A percentile compares a stretch with the other conserved stretches of the same genome.
These are phyloP conservation scores for Sycophila sp. DNA, from an alignment of 1,140 invertebrate genomes.

Conservation along the genomic window DNA sequence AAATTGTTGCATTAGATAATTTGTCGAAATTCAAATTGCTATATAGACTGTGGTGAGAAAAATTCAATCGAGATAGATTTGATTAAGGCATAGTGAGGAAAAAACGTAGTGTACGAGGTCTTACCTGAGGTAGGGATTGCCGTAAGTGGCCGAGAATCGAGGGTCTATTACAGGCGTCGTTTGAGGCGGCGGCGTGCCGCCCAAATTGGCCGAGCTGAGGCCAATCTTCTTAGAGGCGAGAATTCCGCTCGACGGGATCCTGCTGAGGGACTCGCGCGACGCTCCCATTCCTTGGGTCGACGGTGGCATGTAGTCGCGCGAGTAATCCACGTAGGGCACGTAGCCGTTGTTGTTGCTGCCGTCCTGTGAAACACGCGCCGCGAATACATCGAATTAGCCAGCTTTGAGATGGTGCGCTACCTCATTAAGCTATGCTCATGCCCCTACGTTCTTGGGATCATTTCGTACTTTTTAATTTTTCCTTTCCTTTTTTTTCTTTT, in stretches of 20 bases:
- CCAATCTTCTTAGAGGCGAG: constrained; percentile 70
- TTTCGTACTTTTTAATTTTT: too few relatives aligned
- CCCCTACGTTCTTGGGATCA: too few relatives aligned
- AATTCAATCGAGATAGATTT: too few relatives aligned
- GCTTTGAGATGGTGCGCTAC: too few relatives aligned
- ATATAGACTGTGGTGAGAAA: too few relatives aligned
- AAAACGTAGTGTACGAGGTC: too few relatives aligned
- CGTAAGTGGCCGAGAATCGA: constrained; percentile 87
- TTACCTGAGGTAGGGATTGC: constrained; percentile 84
- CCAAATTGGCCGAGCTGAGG: constrained; percentile 68
- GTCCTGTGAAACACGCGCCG: constrained; percentile 69
- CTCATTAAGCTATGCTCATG: too few relatives aligned
- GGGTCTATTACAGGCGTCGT: constrained; percentile 79
- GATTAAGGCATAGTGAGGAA: too few relatives aligned
- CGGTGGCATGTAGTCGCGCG: constrained; percentile 84
- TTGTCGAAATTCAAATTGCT: too few relatives aligned
- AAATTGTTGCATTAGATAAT: too few relatives aligned
- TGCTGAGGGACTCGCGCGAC: constrained; percentile 66
- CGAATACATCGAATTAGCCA: neutral
- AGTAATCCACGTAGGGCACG: constrained; percentile 88
- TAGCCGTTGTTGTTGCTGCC: constrained; percentile 89
- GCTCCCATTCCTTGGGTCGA: constrained; percentile 66
- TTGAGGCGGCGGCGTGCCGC: constrained; percentile 61
- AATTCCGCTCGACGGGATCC: constrained; percentile 67
- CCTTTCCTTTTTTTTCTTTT: too few relatives aligned